Percentiles rank a stretch among this genome's conserved stretches.
phyloP scores from a whole-genome alignment of 1,140 invertebrate species.

The Drosophila teissieri region DNA sequence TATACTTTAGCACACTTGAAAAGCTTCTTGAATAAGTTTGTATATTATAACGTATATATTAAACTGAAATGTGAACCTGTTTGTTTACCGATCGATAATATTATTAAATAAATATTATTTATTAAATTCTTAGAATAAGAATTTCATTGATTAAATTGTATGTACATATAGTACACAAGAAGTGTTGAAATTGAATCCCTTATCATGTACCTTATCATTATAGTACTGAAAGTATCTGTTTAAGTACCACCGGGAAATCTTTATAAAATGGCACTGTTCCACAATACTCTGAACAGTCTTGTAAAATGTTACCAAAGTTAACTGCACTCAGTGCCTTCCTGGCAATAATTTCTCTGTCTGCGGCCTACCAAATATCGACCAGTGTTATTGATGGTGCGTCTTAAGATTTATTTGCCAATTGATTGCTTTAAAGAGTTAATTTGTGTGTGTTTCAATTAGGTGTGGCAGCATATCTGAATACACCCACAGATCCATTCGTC shows the following conservation, averaged over 20 bases:
- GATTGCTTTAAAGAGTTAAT: not conserved
- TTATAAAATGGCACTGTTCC: not conserved
- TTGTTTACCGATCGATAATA: too few species aligned
- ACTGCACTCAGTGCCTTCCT: not conserved
- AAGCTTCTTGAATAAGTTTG: not conserved
- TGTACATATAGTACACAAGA: too few species aligned
- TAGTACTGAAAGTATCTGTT: too few species aligned
- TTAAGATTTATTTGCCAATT: too few species aligned
- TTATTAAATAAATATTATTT: too few species aligned
- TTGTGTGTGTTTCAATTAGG: not conserved
- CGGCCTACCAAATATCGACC: not conserved
- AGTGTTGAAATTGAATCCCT: not conserved
- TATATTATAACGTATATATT: not conserved
- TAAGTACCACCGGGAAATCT: not conserved
- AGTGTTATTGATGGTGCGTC: not conserved
- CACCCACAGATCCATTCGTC: not conserved
- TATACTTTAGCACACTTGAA: constrained; percentile 15
- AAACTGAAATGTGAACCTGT: too few species aligned
- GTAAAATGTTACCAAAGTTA: not conserved
- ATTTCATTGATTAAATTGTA: too few species aligned
- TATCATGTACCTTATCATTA: not conserved
- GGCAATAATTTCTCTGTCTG: not conserved
- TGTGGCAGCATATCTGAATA: not conserved
- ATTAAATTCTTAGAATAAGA: too few species aligned
- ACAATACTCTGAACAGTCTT: not conserved